Evolutionary conservation across 2,797 vertebrate species (phyloP).

Genomic region (Epinephelus coioides): DNA sequence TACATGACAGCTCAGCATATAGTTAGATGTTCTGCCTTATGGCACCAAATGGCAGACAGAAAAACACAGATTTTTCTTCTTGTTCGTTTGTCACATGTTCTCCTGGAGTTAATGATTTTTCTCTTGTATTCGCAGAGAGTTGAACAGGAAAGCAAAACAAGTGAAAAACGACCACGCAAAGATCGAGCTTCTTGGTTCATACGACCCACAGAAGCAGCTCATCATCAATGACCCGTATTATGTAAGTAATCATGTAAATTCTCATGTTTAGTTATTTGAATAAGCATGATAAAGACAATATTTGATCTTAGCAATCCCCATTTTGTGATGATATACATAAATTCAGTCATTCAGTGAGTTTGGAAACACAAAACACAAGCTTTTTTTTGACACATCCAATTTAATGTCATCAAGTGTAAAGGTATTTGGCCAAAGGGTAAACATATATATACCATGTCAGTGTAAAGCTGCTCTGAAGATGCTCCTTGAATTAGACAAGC

Average conservation of each 20-base stretch:
- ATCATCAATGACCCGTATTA: constrained; percentile 98
- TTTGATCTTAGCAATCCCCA: constrained; percentile 3
- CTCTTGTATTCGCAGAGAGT: constrained; percentile 86
- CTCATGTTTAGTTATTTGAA: constrained; percentile 8
- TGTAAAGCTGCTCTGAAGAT: neutral
- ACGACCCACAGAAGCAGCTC: constrained; percentile 93
- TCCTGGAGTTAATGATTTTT: constrained; percentile 1
- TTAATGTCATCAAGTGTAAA: neutral
- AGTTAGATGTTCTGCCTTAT: neutral
- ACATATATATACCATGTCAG: neutral
- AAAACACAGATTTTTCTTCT: neutral
- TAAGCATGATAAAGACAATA: neutral
- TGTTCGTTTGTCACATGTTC: neutral
- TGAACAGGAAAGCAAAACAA: constrained; percentile 90
- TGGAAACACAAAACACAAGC: neutral
- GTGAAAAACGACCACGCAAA: constrained; percentile 90
- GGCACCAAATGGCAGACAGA: neutral
- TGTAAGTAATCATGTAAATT: constrained; percentile 86
- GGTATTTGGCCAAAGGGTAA: neutral
- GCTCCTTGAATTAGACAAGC: too few species aligned
- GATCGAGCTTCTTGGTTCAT: constrained; percentile 95
- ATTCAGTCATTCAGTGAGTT: too few species aligned
- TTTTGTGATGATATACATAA: neutral
- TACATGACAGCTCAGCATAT: neutral
- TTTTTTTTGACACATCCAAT: neutral